A percentile compares a stretch with the other conserved stretches of the same genome.
phyloP scores from a whole-genome alignment of 2,113 vertebrate species.

The Pterocles orientalis region DNA sequence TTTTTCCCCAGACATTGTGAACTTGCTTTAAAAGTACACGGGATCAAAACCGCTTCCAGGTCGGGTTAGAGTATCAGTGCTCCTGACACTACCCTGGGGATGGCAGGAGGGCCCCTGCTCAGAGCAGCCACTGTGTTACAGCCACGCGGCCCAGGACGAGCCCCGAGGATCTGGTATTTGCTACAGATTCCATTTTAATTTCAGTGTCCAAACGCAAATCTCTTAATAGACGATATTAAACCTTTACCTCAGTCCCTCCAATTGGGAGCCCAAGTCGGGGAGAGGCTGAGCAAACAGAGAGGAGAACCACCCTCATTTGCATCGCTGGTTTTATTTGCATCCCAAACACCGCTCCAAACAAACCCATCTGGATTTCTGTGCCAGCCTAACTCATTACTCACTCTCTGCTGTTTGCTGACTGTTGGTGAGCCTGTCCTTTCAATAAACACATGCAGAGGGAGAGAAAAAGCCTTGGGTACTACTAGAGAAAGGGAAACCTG shows the following conservation, averaged over 20 bases:
- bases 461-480: neutral
- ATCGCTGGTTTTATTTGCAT: constrained; percentile 37
- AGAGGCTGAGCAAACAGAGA: neutral
- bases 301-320: neutral
- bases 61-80: neutral
- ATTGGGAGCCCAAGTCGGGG: neutral
- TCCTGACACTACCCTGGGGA: neutral
- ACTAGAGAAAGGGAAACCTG: neutral
- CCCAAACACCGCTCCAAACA: neutral
- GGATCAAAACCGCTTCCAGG: neutral
- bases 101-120: neutral
- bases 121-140: no score
- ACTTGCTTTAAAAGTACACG: neutral
- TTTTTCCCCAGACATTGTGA: rapidly evolving
- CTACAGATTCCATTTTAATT: neutral
- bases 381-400: neutral
- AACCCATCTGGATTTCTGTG: neutral
- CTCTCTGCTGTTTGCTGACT: neutral
- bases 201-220: neutral
- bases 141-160: neutral
- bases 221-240: neutral
- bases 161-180: neutral
- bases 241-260: neutral
- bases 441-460: neutral
- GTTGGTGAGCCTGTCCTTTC: neutral